phyloP scores from a whole-genome alignment of 2,797 vertebrate species.

The Acipenser transmontanus region DNA sequence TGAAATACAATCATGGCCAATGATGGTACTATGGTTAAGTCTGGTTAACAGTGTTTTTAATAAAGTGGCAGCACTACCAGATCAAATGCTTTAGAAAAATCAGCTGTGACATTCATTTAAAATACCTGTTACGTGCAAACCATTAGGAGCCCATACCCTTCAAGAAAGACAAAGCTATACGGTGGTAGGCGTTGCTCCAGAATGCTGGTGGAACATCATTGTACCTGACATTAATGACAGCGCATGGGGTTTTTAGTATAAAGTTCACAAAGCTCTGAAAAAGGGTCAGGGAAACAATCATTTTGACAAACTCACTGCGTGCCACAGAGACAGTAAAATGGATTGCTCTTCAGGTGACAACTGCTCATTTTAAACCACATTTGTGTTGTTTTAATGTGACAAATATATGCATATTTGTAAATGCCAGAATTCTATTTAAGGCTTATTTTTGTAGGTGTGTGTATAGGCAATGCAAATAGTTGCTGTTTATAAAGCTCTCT shows the following conservation, averaged over 20 bases:
- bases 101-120: no score
- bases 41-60: no score
- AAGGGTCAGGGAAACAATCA: not conserved
- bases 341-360: constrained; percentile 3
- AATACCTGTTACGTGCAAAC: no score
- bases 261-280: not conserved
- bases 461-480: no score
- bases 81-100: no score
- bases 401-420: not conserved
- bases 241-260: constrained; percentile 1
- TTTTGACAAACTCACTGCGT: not conserved
- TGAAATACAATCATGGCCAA: no score
- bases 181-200: not conserved
- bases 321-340: not conserved
- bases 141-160: no score
- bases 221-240: not conserved
- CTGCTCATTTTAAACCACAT: not conserved
- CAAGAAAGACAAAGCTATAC: not conserved
- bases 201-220: not conserved
- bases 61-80: no score
- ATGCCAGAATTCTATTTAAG: not conserved
- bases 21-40: no score
- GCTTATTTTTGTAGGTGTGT: not conserved
- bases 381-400: not conserved
- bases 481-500: no score